phyloP scores from a whole-genome alignment of 2,797 vertebrate genomes.

The Carcharodon carcharias region DNA sequence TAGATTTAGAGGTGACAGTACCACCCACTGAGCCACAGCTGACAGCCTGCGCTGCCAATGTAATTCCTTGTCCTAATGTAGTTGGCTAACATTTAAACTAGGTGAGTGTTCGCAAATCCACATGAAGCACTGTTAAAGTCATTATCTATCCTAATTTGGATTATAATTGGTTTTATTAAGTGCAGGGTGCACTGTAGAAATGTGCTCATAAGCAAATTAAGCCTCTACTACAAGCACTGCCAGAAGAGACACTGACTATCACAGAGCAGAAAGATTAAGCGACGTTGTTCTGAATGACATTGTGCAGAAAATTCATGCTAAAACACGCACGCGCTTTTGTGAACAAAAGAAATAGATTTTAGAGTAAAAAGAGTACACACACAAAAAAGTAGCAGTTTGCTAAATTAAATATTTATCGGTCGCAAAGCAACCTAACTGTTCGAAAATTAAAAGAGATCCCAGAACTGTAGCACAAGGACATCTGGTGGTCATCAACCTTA shows the following conservation, averaged over 20 bases:
- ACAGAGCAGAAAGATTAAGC: background rate
- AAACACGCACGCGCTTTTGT: background rate
- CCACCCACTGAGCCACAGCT: background rate
- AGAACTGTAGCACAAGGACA: background rate
- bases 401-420: background rate
- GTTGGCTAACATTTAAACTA: background rate
- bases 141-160: conserved; percentile 7
- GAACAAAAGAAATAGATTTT: background rate
- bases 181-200: background rate
- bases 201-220: background rate
- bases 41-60: background rate
- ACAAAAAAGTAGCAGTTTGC: background rate
- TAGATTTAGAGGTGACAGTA: background rate
- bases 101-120: background rate
- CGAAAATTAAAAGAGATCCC: background rate
- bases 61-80: background rate
- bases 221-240: background rate
- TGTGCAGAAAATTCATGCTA: background rate
- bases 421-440: background rate
- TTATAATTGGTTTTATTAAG: conserved; percentile 18
- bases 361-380: background rate
- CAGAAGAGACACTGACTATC: background rate
- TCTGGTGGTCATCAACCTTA: conserved; percentile 5
- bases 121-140: background rate
- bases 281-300: background rate